Base-by-base conservation (phyloP, 2,888 invertebrate species). In the Chrysina gloriosa region DNA sequence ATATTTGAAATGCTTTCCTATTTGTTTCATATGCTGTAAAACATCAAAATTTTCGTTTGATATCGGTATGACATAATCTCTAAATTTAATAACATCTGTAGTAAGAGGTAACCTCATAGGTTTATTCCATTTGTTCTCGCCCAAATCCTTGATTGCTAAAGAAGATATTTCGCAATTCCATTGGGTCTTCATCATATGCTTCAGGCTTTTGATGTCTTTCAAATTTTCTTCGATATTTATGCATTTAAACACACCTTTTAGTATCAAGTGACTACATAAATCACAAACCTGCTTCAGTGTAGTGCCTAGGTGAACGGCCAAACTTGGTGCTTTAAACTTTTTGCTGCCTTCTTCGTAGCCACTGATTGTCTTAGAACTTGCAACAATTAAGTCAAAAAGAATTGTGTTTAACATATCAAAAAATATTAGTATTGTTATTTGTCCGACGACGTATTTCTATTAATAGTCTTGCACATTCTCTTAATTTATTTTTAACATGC, bases 271-370 rank as follows among this genome's bases (percentile, higher is more conserved):
- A 6, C 25, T 48, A 23, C n/a, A 25, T 2, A 48, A 25, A 1
- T 48, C 25, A 25, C 48, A 48, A 16, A 48, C 11, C 27, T 48
- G 19, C 67, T 72, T 67, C 14, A 72, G 29, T 16, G 54, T 65
- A 11, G 65, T 68, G 6, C 71, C 68, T 23, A 71, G 48, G 50
- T 71, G 71, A 63, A 71, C 61, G 2, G 67, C 69, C 3, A 71
- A 31, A 42, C 69, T 72, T n/a, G 69, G 71, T 3, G 65, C 29
- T 23, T 63, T 70, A 64, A 70, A 72, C n/a, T 58, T 70, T 68
- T 74, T 74, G 27, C 67, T 65, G 7, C 19, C 19, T 42, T 27
- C 61, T 42, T 74, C 66, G 29, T 69, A 73, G 25, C 71, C 67
- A 48, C 36, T 34, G 16, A 72, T 54, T 9, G 47, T 36, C 63